A percentile compares a stretch with the other conserved stretches of the same genome.
phyloP scores from a whole-genome alignment of 2,113 vertebrate genomes.

The Sporophila hypoxantha region DNA sequence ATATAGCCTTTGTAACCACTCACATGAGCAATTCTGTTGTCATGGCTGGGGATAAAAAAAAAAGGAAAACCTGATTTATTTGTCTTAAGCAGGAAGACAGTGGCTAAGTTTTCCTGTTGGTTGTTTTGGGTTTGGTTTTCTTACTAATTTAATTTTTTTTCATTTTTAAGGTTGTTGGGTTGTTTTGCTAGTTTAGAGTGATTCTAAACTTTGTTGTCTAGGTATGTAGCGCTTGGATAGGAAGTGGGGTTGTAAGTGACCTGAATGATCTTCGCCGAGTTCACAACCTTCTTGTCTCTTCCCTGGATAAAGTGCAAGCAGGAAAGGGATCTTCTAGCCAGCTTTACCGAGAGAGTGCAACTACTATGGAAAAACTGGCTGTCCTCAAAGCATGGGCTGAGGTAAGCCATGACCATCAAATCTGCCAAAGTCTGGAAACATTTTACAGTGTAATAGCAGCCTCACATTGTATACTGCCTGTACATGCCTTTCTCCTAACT shows the following conservation, averaged over 20 bases:
- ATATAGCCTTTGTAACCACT: not conserved
- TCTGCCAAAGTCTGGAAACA: not conserved
- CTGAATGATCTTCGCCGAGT: slow-evolving; percentile 94
- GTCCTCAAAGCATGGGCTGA: slow-evolving; percentile 97
- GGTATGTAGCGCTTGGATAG: slow-evolving; percentile 98
- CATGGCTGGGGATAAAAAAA: not conserved
- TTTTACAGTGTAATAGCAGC: not conserved
- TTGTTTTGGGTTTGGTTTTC: not conserved
- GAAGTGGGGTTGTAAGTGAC: slow-evolving; percentile 96
- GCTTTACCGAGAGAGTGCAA: slow-evolving; percentile 94
- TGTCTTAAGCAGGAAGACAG: not conserved
- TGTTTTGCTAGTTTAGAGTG: not conserved
- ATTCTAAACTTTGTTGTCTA: slow-evolving; percentile 49
- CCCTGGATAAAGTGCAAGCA: slow-evolving; percentile 93
- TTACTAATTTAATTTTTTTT: not conserved
- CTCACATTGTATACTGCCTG: not conserved
- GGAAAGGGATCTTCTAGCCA: slow-evolving; percentile 92
- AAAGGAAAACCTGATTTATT: not conserved
- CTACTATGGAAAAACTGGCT: slow-evolving; percentile 95
- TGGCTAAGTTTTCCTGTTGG: not conserved
- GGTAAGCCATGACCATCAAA: slow-evolving; percentile 64
- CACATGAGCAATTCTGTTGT: not conserved
- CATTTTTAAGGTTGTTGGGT: not conserved
- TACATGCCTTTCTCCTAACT: not conserved
- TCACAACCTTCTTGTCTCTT: slow-evolving; percentile 95